These are phyloP conservation scores for Diploptera punctata DNA, from an alignment of 2,888 invertebrate genomes.

Conservation along the genomic window DNA sequence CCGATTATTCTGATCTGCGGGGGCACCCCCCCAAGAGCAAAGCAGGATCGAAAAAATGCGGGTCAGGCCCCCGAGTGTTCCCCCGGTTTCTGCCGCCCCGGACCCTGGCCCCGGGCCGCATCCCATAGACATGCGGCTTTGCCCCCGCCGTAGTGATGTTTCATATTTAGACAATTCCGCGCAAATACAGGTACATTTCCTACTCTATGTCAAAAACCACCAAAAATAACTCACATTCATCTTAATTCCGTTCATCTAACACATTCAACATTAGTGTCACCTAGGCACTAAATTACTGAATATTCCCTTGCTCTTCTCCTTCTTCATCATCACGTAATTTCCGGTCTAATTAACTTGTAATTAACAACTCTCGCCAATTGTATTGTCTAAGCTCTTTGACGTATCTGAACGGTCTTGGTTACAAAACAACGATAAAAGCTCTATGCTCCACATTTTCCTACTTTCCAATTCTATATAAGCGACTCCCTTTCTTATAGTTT, in stretches of 20 bases:
- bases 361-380: too few species aligned
- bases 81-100: slow-evolving; percentile 48
- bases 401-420: not conserved
- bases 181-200: not conserved
- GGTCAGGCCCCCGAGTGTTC: slow-evolving; percentile 55
- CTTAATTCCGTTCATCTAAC: not conserved
- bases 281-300: not conserved
- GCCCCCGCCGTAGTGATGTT: slow-evolving; percentile 26
- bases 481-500: not conserved
- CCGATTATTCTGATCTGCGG: slow-evolving; percentile 46
- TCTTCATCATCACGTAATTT: slow-evolving; percentile 2
- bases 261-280: not conserved
- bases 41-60: too few species aligned
- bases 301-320: not conserved
- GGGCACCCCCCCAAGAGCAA: slow-evolving; percentile 67
- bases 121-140: slow-evolving; percentile 16
- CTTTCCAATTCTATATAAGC: not conserved
- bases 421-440: not conserved
- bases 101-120: slow-evolving; percentile 46
- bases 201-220: not conserved
- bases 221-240: not conserved
- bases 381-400: not conserved
- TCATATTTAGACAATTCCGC: not conserved
- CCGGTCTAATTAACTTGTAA: slow-evolving; percentile 2
- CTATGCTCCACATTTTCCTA: not conserved